Percentiles rank a stretch among this genome's conserved stretches.
Conservation (phyloP, 2,888 invertebrate species). For the Bugulina stolonifera region DNA sequence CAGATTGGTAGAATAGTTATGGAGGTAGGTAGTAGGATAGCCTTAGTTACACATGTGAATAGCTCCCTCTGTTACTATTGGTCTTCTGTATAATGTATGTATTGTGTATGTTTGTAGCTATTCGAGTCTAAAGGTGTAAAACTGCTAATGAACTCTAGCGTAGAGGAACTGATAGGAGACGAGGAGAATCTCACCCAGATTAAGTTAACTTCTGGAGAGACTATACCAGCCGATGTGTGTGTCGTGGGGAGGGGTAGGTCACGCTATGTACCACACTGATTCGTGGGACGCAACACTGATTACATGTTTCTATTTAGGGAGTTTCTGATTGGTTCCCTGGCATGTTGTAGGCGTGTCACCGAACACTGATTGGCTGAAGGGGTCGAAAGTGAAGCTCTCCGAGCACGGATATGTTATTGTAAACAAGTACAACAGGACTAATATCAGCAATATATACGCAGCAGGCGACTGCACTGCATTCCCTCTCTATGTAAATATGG, state of each 20-base stretch:
- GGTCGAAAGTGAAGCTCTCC: slow-evolving; percentile 65
- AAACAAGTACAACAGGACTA: slow-evolving; percentile 68
- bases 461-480: slow-evolving; percentile 89
- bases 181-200: slow-evolving; percentile 62
- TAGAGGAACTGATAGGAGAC: slow-evolving; percentile 56
- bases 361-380: slow-evolving; percentile 73
- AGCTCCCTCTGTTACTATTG: no score
- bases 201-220: slow-evolving; percentile 64
- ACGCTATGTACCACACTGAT: no score
- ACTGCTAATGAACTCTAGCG: slow-evolving; percentile 59
- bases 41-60: no score
- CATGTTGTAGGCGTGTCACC: slow-evolving; percentile 61
- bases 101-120: slow-evolving; percentile 48
- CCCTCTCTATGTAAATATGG: slow-evolving; percentile 66
- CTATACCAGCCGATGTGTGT: slow-evolving; percentile 71
- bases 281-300: no score
- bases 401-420: slow-evolving; percentile 61
- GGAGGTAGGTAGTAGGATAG: slow-evolving; percentile 56
- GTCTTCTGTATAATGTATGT: no score
- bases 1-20: slow-evolving; percentile 69
- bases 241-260: slow-evolving; percentile 72
- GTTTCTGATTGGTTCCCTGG: no score
- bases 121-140: slow-evolving; percentile 72
- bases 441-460: slow-evolving; percentile 71
- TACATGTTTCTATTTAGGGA: no score